These are phyloP conservation scores for Drosophila atripex DNA, from an alignment of 2,888 invertebrate species.

Conservation along the genomic window DNA sequence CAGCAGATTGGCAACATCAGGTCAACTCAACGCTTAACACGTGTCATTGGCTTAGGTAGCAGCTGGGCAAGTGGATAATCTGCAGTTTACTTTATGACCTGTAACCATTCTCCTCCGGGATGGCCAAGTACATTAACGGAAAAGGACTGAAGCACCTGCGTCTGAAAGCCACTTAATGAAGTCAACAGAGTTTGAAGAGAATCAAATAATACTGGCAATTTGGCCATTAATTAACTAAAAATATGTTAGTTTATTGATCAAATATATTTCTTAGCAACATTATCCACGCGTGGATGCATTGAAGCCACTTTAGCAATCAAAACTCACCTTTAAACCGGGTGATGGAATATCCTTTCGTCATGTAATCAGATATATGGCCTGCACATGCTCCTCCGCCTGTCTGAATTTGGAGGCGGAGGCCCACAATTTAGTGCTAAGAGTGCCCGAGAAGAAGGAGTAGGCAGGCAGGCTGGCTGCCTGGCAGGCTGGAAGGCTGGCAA, in stretches of 20 bases:
- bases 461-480: constrained; percentile 51
- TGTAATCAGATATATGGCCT: constrained; percentile 71
- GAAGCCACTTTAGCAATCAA: constrained; percentile 15
- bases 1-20: constrained; percentile 43
- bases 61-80: constrained; percentile 35
- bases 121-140: constrained; percentile 16
- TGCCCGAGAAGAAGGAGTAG: constrained; percentile 53
- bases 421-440: constrained; percentile 24
- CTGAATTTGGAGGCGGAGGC: constrained; percentile 1
- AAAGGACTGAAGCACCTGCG: constrained; percentile 10
- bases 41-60: constrained; percentile 51
- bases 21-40: constrained; percentile 46
- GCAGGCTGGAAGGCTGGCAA: constrained; percentile 53
- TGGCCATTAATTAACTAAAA: too few relatives aligned
- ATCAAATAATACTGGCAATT: not conserved
- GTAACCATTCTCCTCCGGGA: constrained; percentile 6
- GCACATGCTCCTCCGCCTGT: constrained; percentile 45
- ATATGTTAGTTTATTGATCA: not conserved
- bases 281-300: not conserved
- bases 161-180: not conserved
- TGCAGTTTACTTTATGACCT: constrained; percentile 19
- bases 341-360: constrained; percentile 68
- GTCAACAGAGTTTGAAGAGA: not conserved
- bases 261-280: not conserved
- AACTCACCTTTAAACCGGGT: constrained; percentile 20